Percentiles rank a stretch among this genome's conserved stretches.
phyloP scores from a whole-genome alignment of 2,888 invertebrate species.

The Nezara viridula region DNA sequence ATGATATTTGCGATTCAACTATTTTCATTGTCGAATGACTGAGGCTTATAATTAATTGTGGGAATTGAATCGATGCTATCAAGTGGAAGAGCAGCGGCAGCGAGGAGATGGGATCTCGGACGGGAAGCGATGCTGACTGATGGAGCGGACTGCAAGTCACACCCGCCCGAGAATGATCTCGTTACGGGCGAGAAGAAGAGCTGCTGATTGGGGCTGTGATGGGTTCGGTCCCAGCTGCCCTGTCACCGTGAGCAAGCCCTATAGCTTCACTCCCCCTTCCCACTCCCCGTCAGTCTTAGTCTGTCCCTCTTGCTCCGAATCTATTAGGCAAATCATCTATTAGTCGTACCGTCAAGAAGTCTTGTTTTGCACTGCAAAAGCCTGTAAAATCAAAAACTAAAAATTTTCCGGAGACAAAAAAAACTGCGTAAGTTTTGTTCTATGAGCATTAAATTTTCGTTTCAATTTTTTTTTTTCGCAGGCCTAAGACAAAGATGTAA shows the following conservation, averaged over 20 bases:
- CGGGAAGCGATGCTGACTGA: not conserved
- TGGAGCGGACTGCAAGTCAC: not conserved
- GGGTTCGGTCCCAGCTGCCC: no score
- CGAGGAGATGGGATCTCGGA: not conserved
- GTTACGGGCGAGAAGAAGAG: conserved; percentile 12
- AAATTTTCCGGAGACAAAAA: no score
- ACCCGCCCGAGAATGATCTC: not conserved
- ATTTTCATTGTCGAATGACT: not conserved
- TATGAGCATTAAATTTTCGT: no score
- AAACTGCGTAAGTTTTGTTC: no score
- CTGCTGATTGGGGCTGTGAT: not conserved
- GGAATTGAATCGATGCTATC: not conserved
- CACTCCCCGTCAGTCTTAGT: not conserved
- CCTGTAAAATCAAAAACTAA: no score
- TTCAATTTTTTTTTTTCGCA: no score
- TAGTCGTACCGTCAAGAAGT: not conserved
- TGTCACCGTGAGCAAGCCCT: conserved; percentile 3
- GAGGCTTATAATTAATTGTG: not conserved
- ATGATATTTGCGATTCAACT: not conserved
- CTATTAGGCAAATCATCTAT: not conserved
- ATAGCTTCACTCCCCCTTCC: not conserved
- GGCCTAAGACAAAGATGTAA: no score
- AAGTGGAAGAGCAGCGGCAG: not conserved
- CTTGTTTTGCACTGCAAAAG: no score
- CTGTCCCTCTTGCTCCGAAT: not conserved